Evolutionary conservation across 2,888 invertebrate genomes (phyloP).

Genomic region (Microctonus hyperodae): DNA sequence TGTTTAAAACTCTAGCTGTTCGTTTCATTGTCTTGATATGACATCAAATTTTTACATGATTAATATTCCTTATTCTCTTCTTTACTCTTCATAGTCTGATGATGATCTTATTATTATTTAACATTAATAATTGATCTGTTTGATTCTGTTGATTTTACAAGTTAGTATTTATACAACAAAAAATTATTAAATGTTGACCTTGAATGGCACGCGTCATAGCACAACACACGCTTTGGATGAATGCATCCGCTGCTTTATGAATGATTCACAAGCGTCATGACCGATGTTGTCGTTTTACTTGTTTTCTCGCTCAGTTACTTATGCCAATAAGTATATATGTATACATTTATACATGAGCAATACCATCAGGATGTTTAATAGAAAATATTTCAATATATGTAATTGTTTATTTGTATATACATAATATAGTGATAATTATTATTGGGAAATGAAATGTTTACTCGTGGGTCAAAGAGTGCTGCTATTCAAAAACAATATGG

Average conservation of each 20-base stretch:
- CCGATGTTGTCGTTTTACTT: slow-evolving; percentile 19
- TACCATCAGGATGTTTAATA: neutral
- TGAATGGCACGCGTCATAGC: slow-evolving; percentile 13
- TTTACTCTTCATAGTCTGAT: too few species aligned
- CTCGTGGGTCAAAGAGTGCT: too few species aligned
- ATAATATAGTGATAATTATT: neutral
- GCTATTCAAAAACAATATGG: too few species aligned
- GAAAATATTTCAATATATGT: too few species aligned
- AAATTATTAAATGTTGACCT: slow-evolving; percentile 1
- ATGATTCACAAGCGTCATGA: slow-evolving; percentile 42
- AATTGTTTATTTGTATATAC: too few species aligned
- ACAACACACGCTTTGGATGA: slow-evolving; percentile 35
- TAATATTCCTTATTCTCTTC: too few species aligned
- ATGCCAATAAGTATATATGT: too few species aligned
- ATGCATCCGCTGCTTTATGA: slow-evolving; percentile 40
- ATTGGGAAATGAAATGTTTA: too few species aligned
- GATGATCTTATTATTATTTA: too few species aligned
- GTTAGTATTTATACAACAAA: neutral
- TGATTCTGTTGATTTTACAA: neutral
- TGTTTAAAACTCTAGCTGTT: too few species aligned
- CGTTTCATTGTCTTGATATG: neutral
- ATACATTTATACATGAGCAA: neutral
- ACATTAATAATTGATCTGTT: neutral
- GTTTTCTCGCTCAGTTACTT: slow-evolving; percentile 1
- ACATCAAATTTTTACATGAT: too few species aligned